A percentile compares a stretch with the other conserved stretches of the same genome.
Evolutionary conservation across 2,888 invertebrate species (phyloP).

Genomic region (Drosophila percnosoma): DNA sequence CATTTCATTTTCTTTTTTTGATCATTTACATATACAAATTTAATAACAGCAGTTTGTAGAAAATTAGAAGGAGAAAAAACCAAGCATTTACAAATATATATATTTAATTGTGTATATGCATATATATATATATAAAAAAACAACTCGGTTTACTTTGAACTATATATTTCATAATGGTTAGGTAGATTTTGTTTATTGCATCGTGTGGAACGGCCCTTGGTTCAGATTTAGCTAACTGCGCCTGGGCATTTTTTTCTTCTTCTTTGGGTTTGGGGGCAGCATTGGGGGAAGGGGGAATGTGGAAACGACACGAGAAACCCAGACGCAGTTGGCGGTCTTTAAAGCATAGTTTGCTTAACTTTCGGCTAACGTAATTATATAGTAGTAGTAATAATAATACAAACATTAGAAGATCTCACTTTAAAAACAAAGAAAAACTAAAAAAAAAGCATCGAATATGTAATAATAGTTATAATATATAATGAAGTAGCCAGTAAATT

Average conservation of each 20-base stretch:
- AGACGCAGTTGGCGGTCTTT: conserved; percentile 1
- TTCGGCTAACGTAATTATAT: conserved; percentile 18
- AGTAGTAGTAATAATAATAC: conserved; percentile 46
- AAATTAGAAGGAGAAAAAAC: conserved; percentile 7
- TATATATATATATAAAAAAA: conserved; percentile 5
- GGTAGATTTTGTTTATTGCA: conserved; percentile 23
- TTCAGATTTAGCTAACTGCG: conserved; percentile 31
- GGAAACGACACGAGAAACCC: not conserved
- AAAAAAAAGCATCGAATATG: conserved; percentile 11
- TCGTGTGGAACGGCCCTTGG: conserved; percentile 41
- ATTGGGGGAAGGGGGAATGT: not conserved
- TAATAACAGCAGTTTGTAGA: conserved; percentile 46
- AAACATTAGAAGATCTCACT: conserved; percentile 20
- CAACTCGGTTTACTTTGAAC: conserved; percentile 35
- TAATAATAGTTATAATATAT: conserved; percentile 12
- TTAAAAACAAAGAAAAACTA: conserved; percentile 1
- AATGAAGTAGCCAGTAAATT: conserved; percentile 30
- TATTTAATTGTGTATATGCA: not conserved
- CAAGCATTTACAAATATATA: conserved; percentile 5
- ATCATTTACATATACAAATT: conserved; percentile 33
- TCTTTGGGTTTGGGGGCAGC: not conserved
- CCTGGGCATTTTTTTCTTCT: not conserved
- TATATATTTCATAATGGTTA: conserved; percentile 14
- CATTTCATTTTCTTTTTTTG: conserved; percentile 21
- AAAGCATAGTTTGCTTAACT: conserved; percentile 7